These are phyloP conservation scores for Tridacna crocea DNA, from an alignment of 2,888 invertebrate species.

Conservation along the genomic window DNA sequence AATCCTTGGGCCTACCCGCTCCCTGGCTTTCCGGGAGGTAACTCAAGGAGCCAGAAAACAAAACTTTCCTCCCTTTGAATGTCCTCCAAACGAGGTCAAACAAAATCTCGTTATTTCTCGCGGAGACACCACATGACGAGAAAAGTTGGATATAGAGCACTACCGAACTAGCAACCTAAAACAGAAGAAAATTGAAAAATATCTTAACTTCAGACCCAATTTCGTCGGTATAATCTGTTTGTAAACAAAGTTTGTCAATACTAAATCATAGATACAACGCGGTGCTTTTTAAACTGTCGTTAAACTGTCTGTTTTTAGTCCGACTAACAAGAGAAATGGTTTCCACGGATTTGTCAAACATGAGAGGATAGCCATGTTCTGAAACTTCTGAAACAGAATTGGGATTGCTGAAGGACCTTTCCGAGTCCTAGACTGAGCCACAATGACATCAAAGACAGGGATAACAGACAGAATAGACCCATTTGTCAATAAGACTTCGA, in stretches of 20 bases:
- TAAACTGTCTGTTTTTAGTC: constrained; percentile 17
- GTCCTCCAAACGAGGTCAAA: constrained; percentile 58
- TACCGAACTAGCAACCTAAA: constrained; percentile 74
- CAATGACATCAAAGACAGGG: constrained; percentile 73
- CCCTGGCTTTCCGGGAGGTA: neutral
- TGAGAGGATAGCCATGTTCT: constrained; percentile 74
- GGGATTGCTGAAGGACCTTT: constrained; percentile 28
- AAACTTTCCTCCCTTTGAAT: constrained; percentile 4
- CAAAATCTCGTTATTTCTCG: constrained; percentile 68
- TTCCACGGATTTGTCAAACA: constrained; percentile 74
- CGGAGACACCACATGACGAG: constrained; percentile 71
- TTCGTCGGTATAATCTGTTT: constrained; percentile 14
- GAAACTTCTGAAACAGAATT: constrained; percentile 43
- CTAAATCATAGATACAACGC: constrained; percentile 4
- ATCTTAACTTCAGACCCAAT: constrained; percentile 20
- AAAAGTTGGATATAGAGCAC: constrained; percentile 67
- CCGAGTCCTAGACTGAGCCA: constrained; percentile 52
- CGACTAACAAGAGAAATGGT: constrained; percentile 61
- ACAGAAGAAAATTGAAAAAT: constrained; percentile 60
- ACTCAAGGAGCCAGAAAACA: neutral
- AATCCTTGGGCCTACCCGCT: no score
- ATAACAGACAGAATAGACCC: constrained; percentile 99
- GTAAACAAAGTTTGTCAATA: constrained; percentile 32
- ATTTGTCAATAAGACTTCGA: constrained; percentile 95
- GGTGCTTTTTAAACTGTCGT: constrained; percentile 1